Base-by-base conservation (phyloP, 2,888 invertebrate species). In the Galeruca laticollis region DNA sequence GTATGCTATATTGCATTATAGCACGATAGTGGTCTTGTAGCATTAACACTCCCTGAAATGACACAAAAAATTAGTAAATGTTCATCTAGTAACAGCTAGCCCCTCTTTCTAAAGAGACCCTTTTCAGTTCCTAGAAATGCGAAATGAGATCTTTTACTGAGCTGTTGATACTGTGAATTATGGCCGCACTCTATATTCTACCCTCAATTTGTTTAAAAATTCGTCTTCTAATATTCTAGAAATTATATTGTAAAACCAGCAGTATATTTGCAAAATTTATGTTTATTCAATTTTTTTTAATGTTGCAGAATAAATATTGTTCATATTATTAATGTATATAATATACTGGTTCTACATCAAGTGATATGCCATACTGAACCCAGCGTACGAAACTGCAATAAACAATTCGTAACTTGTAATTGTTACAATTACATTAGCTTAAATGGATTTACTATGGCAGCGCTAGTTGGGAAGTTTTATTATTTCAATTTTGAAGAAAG, bases 1-100 rank as follows among this genome's bases (percentile, higher is more conserved):
- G 91, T 82, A 92, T 90, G 82, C 93, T 93, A 86, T 92, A 94
- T 83, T 93, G 93, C 88, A 94, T 89, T 35, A 90, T 89, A 71
- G 92, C 92, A 71, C 92, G 89, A 81, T 90, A 90, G 78, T 92
- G 90, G 82, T 92, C 92, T 84, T 91, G 91, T 69, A 93, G 87
- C 87, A 91, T 89, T 78, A 93, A 86, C 68, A 90, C 88, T 71
- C 93, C 93, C 91, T 93, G 89, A 81, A 89, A 89, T 85, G 87
- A 85, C 86, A 84, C 80, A 81, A 77, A 75, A 75, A 80, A 63
- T 70, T 70, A 75, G 60, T 67, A 69, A 59, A 73, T 60, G 70
- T 47, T 31, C 43, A 33, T 64, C 60, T 63, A 31, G 65, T 70
- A 77, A 73, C 69, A 74, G 74, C 75, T 80, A 83, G 84, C 84